Conservation (phyloP, 2,797 vertebrate genomes). For the Tarsius wallacei region DNA sequence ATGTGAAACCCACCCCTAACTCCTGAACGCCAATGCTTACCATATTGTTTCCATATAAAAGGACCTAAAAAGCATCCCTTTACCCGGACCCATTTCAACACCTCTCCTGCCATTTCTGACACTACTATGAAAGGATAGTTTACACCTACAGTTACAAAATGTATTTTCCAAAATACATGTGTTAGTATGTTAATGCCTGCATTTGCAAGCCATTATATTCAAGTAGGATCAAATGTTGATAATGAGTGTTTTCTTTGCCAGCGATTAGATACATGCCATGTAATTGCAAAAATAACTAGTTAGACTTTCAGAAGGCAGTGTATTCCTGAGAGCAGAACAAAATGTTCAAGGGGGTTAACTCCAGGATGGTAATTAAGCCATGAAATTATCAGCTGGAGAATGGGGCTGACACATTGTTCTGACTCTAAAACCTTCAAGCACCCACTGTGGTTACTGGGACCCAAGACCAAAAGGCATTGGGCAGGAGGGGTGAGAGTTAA, state of each 20-base stretch:
- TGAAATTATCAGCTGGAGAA: slow-evolving; percentile 71
- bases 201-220: slow-evolving; percentile 72
- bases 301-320: slow-evolving; percentile 76
- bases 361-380: slow-evolving; percentile 78
- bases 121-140: slow-evolving; percentile 17
- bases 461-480: slow-evolving; percentile 26
- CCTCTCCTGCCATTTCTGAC: slow-evolving; percentile 30
- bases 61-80: not conserved
- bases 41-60: slow-evolving; percentile 47
- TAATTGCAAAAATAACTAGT: slow-evolving; percentile 85
- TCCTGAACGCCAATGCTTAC: not conserved
- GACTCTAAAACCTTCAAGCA: slow-evolving; percentile 58
- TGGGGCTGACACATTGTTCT: slow-evolving; percentile 56
- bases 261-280: slow-evolving; percentile 78
- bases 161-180: slow-evolving; percentile 49
- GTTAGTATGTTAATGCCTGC: slow-evolving; percentile 66
- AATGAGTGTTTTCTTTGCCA: slow-evolving; percentile 84
- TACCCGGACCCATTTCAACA: slow-evolving; percentile 1
- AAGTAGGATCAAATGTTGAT: slow-evolving; percentile 81
- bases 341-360: slow-evolving; percentile 78
- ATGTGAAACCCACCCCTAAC: not conserved
- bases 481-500: too few species aligned
- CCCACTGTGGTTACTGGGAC: slow-evolving; percentile 19
- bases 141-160: slow-evolving; percentile 58
- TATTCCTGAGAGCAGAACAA: slow-evolving; percentile 75